Conservation (phyloP, 2,113 vertebrate species). For the Nothobranchius furzeri region DNA sequence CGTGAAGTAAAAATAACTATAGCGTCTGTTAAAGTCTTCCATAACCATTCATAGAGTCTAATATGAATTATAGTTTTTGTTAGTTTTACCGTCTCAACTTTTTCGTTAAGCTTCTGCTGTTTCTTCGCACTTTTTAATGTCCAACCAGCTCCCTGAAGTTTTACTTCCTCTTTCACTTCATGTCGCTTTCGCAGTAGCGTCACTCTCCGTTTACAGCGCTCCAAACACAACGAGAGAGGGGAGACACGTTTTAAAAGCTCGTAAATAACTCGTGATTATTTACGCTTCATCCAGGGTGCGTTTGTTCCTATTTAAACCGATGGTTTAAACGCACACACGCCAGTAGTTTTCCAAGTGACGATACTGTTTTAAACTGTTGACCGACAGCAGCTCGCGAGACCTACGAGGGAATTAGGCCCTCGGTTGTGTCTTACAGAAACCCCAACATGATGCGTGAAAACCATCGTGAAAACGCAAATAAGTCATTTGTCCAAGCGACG, state of each 20-base stretch:
- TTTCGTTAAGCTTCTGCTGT: neutral
- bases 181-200: neutral
- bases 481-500: too few species aligned
- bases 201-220: neutral
- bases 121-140: neutral
- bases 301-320: neutral
- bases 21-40: neutral
- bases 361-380: slow-evolving; percentile 25
- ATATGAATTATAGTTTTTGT: neutral
- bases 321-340: too few species aligned
- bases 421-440: slow-evolving; percentile 9
- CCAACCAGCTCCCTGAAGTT: slow-evolving; percentile 22
- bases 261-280: rapidly evolving
- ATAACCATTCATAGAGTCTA: too few species aligned
- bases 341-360: neutral
- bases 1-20: too few species aligned
- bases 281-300: rapidly evolving
- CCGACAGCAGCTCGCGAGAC: rapidly evolving
- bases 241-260: neutral
- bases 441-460: too few species aligned
- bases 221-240: neutral
- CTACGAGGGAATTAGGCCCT: neutral
- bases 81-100: slow-evolving; percentile 27
- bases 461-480: too few species aligned
- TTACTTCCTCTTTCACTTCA: slow-evolving; percentile 71